A percentile compares a stretch with the other conserved stretches of the same genome.
phyloP scores from a whole-genome alignment of 2,113 vertebrate genomes.

The Pseudois nayaur region DNA sequence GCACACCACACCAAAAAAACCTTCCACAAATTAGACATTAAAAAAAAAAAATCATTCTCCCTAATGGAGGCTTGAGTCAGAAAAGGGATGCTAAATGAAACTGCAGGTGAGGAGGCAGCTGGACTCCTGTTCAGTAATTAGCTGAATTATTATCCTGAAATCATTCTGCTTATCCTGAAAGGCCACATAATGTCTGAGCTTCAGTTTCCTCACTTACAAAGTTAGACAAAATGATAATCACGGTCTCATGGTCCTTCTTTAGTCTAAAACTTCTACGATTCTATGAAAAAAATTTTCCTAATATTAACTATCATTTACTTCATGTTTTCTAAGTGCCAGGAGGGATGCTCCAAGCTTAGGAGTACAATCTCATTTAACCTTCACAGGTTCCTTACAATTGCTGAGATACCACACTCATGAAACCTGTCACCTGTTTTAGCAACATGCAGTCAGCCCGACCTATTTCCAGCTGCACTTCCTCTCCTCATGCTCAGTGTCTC shows the following conservation, averaged over 20 bases:
- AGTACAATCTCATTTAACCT: neutral
- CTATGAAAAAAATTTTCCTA: neutral
- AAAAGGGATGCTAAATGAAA: neutral
- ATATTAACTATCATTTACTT: neutral
- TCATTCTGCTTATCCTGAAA: neutral
- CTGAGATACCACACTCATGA: neutral
- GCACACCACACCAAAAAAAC: neutral
- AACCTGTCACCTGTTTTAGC: neutral
- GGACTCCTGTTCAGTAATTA: neutral
- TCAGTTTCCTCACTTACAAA: neutral
- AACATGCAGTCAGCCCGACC: neutral
- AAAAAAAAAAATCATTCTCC: neutral
- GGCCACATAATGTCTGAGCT: neutral
- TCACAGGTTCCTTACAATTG: neutral
- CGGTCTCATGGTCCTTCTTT: neutral
- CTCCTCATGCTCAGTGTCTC: neutral
- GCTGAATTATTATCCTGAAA: neutral
- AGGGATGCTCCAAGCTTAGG: neutral
- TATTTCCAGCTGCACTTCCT: neutral
- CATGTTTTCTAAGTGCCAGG: neutral
- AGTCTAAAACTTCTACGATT: neutral
- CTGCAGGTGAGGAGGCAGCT: neutral
- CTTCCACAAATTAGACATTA: neutral
- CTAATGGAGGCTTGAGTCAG: neutral
- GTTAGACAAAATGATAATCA: neutral